Conservation (phyloP, 2,888 invertebrate genomes). For the Nomada goodeniana region DNA sequence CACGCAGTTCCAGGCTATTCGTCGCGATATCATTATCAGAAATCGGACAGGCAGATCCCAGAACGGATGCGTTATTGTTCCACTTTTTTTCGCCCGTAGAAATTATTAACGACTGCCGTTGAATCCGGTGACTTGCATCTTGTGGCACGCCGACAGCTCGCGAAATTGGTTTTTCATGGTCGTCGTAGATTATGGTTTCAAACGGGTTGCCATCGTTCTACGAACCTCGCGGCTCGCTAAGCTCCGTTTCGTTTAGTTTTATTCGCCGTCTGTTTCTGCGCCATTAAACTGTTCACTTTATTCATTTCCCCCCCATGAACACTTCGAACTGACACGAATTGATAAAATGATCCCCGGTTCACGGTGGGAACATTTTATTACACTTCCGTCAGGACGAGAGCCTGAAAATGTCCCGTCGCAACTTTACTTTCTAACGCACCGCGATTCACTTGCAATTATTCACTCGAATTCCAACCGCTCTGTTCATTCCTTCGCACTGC, state of each 20-base stretch:
- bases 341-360: too few relatives aligned
- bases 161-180: not conserved
- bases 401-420: too few relatives aligned
- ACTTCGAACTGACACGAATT: not conserved
- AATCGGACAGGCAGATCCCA: conserved; percentile 24
- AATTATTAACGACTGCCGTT: not conserved
- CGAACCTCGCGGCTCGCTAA: not conserved
- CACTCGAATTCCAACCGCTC: too few relatives aligned
- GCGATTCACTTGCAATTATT: too few relatives aligned
- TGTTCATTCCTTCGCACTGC: too few relatives aligned
- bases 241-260: not conserved
- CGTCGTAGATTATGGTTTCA: not conserved
- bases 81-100: not conserved
- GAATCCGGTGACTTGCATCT: not conserved
- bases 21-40: conserved; percentile 50
- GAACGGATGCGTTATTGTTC: conserved; percentile 29
- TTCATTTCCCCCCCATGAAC: too few relatives aligned
- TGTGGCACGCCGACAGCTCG: not conserved
- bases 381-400: not conserved
- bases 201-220: not conserved
- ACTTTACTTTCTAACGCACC: too few relatives aligned
- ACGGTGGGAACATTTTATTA: too few relatives aligned
- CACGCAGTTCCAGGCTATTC: conserved; percentile 20
- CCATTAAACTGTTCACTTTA: not conserved
- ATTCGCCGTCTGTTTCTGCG: not conserved